Base-by-base conservation (phyloP, 2,113 vertebrate genomes). In the Ciconia stormi region DNA sequence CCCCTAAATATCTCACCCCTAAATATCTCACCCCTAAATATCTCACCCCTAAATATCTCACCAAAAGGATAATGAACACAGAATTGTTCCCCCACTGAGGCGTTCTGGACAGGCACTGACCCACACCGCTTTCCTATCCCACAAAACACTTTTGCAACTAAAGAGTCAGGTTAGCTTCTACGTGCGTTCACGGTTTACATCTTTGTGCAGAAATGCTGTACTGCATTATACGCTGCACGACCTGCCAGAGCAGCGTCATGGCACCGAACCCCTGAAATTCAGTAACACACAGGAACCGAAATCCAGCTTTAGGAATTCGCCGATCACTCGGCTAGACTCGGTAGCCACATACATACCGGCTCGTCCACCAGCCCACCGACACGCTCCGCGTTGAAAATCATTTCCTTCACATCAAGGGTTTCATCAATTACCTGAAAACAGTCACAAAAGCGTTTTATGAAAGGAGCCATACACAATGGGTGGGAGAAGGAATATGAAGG, bases 381-480 rank as follows among this genome's bases (percentile, higher is more conserved):
- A 94, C 99, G 98, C 97, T 99, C 99, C 4, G 99, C 99, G 46
- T 99, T 99, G 99, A 99, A 99, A 66, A 98, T 98, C 98, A 98
- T 99, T 96, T 99, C 99, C 97, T 99, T 99, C 98, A 99, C 99
- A 88, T 99, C 99, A 81, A 99, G 98, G 91, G 99, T 99, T 97
- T 99, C 99, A 93, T 99, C 99, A 96, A 99, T 99, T 77, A 99
- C 99, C 99, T 99, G 98, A 71, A 98, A 98, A 99, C 29, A 74
- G 97, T 87, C 97, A 98, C 85, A 97, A 82, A 94, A 97, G 97
- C 13, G 67, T 96, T 97, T 98, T 98, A 99, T 94, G 98, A 97
- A 86, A 89, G 56, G 72, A 83, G 47, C 67, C 42, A 49, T 14
- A 50, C 6, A 16, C 12, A 59, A 40, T 58, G 36, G 52, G 74